phyloP scores from a whole-genome alignment of 2,113 vertebrate species.

The Platysteira castanea region DNA sequence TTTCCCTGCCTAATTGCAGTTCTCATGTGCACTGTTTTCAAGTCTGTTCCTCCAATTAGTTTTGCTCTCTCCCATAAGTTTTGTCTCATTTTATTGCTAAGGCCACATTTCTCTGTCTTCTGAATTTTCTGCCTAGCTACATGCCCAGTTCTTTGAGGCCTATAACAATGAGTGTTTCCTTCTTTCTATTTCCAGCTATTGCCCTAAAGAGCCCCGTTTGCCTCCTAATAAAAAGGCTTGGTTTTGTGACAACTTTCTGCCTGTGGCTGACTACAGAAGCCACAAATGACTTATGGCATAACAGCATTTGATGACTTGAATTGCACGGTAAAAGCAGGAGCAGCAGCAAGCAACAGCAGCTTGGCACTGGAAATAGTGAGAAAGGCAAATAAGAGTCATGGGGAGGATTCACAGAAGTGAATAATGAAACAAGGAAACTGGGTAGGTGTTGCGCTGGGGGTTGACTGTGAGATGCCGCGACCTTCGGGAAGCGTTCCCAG shows the following conservation, averaged over 20 bases:
- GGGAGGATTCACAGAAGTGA: not conserved
- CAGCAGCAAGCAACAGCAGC: not conserved
- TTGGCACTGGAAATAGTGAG: not conserved
- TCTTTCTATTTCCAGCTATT: not conserved
- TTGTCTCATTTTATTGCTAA: not conserved
- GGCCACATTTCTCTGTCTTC: not conserved
- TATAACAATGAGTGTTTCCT: not conserved
- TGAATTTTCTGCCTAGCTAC: not conserved
- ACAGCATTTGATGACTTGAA: not conserved
- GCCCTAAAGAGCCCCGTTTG: not conserved
- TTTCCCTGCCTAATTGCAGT: not conserved
- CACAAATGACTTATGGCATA: not conserved
- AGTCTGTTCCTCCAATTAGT: not conserved
- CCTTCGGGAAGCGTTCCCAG: too few relatives aligned
- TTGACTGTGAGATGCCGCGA: too few relatives aligned
- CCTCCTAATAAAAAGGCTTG: not conserved
- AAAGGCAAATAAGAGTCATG: not conserved
- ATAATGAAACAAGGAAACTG: not conserved
- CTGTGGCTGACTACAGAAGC: not conserved
- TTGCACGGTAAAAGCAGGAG: not conserved
- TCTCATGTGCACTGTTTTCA: not conserved
- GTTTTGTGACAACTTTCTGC: not conserved
- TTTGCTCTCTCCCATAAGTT: not conserved
- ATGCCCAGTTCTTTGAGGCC: not conserved
- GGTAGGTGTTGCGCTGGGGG: too few relatives aligned